phyloP scores from a whole-genome alignment of 2,888 invertebrate species.

The Drosophila mulleri region DNA sequence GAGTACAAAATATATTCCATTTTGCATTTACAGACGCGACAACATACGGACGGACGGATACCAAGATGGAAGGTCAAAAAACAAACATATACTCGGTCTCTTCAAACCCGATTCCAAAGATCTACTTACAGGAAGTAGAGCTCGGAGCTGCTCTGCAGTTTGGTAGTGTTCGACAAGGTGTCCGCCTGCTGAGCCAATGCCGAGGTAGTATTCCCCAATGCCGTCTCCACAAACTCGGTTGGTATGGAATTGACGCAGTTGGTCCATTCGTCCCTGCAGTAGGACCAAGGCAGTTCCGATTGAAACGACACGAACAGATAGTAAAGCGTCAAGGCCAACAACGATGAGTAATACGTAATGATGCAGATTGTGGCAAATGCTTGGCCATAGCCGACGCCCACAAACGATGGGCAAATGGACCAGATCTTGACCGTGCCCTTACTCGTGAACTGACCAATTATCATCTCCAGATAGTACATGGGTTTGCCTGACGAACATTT shows the following conservation, averaged over 20 bases:
- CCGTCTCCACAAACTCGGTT: conserved; percentile 14
- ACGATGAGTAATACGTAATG: conserved; percentile 91
- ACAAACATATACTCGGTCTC: neutral
- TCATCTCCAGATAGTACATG: conserved; percentile 93
- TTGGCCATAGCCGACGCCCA: conserved; percentile 90
- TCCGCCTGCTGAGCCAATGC: neutral
- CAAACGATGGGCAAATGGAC: conserved; percentile 89
- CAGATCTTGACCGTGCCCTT: conserved; percentile 91
- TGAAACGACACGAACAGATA: conserved; percentile 91
- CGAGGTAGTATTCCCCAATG: conserved; percentile 23
- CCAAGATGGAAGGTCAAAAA: no score
- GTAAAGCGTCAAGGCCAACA: conserved; percentile 90
- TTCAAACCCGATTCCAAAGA: neutral
- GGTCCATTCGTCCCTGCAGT: conserved; percentile 86
- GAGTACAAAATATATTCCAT: no score
- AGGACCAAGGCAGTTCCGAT: conserved; percentile 90
- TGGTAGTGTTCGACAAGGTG: conserved; percentile 11
- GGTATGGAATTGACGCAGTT: conserved; percentile 81
- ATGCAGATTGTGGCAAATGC: conserved; percentile 88
- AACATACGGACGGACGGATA: no score
- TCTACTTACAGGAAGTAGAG: conserved; percentile 87
- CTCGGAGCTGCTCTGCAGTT: conserved; percentile 87
- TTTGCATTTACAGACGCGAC: no score
- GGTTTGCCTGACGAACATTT: conserved; percentile 87
- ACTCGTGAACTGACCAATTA: conserved; percentile 93